Evolutionary conservation across 2,888 invertebrate species (phyloP), one percentile per base, ranked within the genome.

Genomic region (Ceramica pisi): DNA sequence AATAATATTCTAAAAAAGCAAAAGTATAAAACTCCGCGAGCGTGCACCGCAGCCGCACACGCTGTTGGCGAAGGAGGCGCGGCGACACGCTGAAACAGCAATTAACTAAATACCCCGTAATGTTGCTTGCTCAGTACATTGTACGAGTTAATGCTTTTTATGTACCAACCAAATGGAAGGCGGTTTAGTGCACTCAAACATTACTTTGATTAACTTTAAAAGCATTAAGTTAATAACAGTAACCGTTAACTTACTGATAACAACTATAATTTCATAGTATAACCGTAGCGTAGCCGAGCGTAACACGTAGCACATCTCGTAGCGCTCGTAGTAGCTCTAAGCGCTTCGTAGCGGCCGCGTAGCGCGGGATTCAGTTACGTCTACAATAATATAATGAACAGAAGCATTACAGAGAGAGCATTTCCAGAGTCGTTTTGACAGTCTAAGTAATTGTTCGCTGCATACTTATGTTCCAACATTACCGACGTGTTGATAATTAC

Each of bases 51-150:
- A 4, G 26, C 26, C 26, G 26, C 26, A 4, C 26, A 4, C 31
- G 31, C 31, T 5, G 31, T 31, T 31, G 31, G n/a, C n/a, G n/a
- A n/a, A n/a, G n/a, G n/a, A n/a, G n/a, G n/a, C n/a, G 21, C 12
- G n/a, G 48, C 38, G 21, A 12, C 21, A 14, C 21, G 6, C 67
- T 62, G 46, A 62, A 50, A 46, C 19, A 8, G 19, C 61, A 78
- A 78, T 62, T 66, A 70, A 53, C 46, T 26, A 57, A 76, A 78
- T n/a, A 71, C 23, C 51, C 46, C 61, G 60, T 38, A 64, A 50
- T 65, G 55, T 56, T 60, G 23, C 41, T 38, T 31, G 74, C 21
- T 21, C 23, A 50, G 41, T 71, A 23, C 53, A 31, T 50, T 46
- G 53, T 51, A 55, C 26, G n/a, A 19, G 48, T 70, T 50, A 60